Evolutionary conservation across 2,113 vertebrate species (phyloP), one percentile per base, ranked within the genome.

Genomic region (Anthoscopus minutus): DNA sequence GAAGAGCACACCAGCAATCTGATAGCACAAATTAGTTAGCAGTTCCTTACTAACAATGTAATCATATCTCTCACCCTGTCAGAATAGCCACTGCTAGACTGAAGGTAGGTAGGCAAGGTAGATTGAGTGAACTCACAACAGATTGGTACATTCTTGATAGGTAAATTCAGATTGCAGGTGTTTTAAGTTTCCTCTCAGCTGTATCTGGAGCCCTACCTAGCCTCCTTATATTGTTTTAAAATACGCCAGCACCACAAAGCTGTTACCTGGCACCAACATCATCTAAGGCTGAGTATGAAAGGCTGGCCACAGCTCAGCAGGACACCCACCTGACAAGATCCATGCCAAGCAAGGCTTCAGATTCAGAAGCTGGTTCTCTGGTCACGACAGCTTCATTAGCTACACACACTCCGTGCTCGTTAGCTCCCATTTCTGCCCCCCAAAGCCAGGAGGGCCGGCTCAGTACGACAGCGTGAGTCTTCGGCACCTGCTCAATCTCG

Each of bases 361-460:
- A 94, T 85, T 98, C 97, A 7, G 97, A 92, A 42, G 98, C 98
- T 11, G 97, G 97, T 27, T 98, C 98, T 94, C 96, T 97, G 95
- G 98, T 91, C n/a, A 92, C 50, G 4, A 98, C 7, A 27, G 98
- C 97, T 93, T 97, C 97, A 0, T 98, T 98, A 67, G 98, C 98
- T 62, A 98, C 97, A 90, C 98, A 98, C 14, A 98, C 98, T 47
- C 98, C 98, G 10, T 98, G 97, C 65, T 98, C 98, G 0, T 98
- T 98, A 30, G 98, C 98, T 91, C 98, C 98, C 98, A 98, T 98
- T 89, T 98, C 98, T 86, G 98, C 98, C 22, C 98, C 98, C 98
- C 98, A 98, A 6, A 98, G 97, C 98, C 98, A 98, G 53, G 98
- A 97, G 15, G 98, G 98, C 91, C 97, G 97, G 97, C 98, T 98